phyloP scores from a whole-genome alignment of 2,888 invertebrate genomes.

The Chorisops tibialis region DNA sequence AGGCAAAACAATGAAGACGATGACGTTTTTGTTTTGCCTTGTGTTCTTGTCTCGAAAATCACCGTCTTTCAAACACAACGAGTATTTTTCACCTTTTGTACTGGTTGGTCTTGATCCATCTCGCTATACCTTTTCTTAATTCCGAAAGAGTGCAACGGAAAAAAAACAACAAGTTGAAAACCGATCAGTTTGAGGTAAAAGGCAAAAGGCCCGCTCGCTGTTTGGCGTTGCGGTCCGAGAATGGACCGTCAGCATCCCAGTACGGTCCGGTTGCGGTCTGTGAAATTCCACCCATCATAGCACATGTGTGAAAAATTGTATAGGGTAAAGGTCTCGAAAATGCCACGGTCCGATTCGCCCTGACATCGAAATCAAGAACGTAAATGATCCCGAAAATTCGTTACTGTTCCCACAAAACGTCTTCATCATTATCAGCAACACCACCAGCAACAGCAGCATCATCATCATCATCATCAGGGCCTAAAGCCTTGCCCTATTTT shows the following conservation, averaged over 20 bases:
- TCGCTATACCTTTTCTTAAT: background rate
- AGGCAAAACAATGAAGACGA: constrained; percentile 6
- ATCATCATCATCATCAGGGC: background rate
- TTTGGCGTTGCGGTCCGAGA: background rate
- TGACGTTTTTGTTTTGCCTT: constrained; percentile 29
- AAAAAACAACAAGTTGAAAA: background rate
- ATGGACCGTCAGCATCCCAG: background rate
- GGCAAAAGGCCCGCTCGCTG: constrained; percentile 14
- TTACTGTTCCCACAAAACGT: background rate
- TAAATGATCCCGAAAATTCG: constrained; percentile 31
- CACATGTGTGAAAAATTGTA: constrained; percentile 32
- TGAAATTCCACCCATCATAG: constrained; percentile 33
- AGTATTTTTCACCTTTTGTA: constrained; percentile 11
- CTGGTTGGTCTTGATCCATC: background rate
- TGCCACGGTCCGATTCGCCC: constrained; percentile 19
- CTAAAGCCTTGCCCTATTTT: constrained; percentile 7
- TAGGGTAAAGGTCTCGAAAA: constrained; percentile 12
- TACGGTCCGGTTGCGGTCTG: constrained; percentile 25
- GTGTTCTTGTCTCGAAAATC: no score
- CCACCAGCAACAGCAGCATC: no score
- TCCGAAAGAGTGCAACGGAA: background rate
- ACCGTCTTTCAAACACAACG: constrained; percentile 10
- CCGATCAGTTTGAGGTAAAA: background rate
- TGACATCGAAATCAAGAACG: constrained; percentile 23
- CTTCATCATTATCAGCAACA: background rate